Evolutionary conservation across 2,113 vertebrate species (phyloP).

Genomic region (Bombycilla garrulus): DNA sequence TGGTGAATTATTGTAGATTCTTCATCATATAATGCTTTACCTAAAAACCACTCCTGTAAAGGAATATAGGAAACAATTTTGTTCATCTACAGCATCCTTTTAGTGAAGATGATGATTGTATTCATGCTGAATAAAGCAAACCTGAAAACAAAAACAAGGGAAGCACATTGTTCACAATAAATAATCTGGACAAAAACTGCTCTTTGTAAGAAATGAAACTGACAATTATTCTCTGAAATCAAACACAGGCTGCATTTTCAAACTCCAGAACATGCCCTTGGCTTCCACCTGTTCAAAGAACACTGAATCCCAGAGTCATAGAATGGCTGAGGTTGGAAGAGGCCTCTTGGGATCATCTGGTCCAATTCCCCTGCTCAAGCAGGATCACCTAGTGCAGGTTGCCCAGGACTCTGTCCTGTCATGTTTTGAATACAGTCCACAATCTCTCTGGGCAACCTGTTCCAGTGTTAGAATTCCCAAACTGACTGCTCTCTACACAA

Average conservation of each 20-base stretch:
- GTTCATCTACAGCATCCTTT: conserved; percentile 20
- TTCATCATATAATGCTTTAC: conserved; percentile 89
- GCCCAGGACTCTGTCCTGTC: not conserved
- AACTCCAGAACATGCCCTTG: not conserved
- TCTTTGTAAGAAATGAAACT: not conserved
- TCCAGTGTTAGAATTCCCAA: not conserved
- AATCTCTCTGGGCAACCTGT: not conserved
- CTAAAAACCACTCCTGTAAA: conserved; percentile 93
- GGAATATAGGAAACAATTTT: conserved; percentile 53
- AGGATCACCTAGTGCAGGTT: not conserved
- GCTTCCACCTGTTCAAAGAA: not conserved
- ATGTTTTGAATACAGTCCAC: not conserved
- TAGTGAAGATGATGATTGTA: not conserved
- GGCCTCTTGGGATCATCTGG: not conserved
- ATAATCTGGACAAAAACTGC: not conserved
- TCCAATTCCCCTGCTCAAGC: not conserved
- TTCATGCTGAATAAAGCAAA: conserved; percentile 31
- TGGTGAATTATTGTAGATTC: conserved; percentile 98
- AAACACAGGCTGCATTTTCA: not conserved
- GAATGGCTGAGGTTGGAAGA: not conserved
- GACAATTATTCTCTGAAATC: not conserved
- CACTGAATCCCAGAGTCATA: not conserved
- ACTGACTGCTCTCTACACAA: not conserved
- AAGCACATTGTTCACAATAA: not conserved
- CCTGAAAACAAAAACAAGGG: conserved; percentile 11